Percentiles rank a stretch among this genome's conserved stretches.
phyloP scores from a whole-genome alignment of 2,888 invertebrate species.

The Epirrita christyi region DNA sequence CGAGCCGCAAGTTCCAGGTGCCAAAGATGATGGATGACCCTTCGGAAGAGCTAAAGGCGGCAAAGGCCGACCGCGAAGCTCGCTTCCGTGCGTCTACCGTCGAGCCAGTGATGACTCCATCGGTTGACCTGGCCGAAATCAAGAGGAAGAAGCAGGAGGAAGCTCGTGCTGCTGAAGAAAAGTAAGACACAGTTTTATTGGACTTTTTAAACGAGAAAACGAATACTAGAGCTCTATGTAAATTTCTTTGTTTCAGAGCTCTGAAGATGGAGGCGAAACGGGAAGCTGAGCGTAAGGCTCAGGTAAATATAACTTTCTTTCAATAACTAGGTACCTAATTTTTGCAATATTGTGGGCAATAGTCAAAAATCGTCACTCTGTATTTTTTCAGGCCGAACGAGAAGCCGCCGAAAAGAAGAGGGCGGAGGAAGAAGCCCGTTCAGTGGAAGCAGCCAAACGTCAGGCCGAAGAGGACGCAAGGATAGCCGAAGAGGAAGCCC shows the following conservation, averaged over 20 bases:
- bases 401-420: slow-evolving; percentile 76
- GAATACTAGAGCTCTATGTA: neutral
- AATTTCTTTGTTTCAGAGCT: slow-evolving; percentile 60
- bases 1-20: slow-evolving; percentile 88
- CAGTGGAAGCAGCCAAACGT: slow-evolving; percentile 79
- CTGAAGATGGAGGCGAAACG: slow-evolving; percentile 82
- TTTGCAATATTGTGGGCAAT: neutral
- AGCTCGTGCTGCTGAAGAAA: slow-evolving; percentile 86
- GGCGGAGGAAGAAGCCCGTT: slow-evolving; percentile 83
- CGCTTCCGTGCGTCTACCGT: slow-evolving; percentile 83
- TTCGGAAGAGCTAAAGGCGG: slow-evolving; percentile 84
- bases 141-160: slow-evolving; percentile 86
- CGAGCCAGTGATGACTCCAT: slow-evolving; percentile 73
- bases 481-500: slow-evolving; percentile 78
- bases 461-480: slow-evolving; percentile 78
- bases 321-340: neutral
- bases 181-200: slow-evolving; percentile 60
- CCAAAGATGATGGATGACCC: slow-evolving; percentile 85
- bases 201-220: neutral
- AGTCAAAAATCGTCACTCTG: neutral
- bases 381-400: slow-evolving; percentile 60
- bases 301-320: slow-evolving; percentile 53
- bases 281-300: slow-evolving; percentile 77
- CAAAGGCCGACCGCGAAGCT: slow-evolving; percentile 86
- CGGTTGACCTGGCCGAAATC: slow-evolving; percentile 82